Evolutionary conservation across 2,888 invertebrate genomes (phyloP).

Genomic region (Ptychoptera contaminata): DNA sequence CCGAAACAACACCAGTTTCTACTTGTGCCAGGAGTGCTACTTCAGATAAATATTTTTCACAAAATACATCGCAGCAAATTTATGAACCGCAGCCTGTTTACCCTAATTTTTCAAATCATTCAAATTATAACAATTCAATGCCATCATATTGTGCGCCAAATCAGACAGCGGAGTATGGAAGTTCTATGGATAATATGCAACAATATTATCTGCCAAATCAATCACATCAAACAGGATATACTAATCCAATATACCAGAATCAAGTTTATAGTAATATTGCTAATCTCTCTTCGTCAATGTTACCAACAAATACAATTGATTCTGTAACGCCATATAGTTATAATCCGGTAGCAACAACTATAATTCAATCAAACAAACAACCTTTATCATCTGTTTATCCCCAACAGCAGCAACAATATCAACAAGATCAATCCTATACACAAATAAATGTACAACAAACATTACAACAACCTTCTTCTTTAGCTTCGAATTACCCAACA

Average conservation of each 20-base stretch:
- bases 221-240: conserved; percentile 17
- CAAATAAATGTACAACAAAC: background rate
- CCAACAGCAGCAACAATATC: conserved; percentile 4
- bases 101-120: background rate
- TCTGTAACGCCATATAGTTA: too few species aligned
- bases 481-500: background rate
- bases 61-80: background rate
- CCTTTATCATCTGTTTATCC: background rate
- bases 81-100: conserved; percentile 5
- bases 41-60: conserved; percentile 1
- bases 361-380: background rate
- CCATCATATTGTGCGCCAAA: conserved; percentile 16
- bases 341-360: background rate
- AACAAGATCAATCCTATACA: background rate
- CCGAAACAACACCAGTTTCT: conserved; percentile 35
- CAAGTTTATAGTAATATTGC: conserved; percentile 11
- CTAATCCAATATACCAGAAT: conserved; percentile 27
- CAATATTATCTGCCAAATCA: conserved; percentile 18
- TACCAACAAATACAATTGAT: background rate
- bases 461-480: background rate
- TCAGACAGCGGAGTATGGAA: conserved; percentile 27
- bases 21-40: conserved; percentile 16
- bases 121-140: background rate
- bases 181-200: conserved; percentile 11
- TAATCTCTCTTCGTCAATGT: background rate